Base-by-base conservation (phyloP, 2,888 invertebrate genomes). In the Euproctis similis region DNA sequence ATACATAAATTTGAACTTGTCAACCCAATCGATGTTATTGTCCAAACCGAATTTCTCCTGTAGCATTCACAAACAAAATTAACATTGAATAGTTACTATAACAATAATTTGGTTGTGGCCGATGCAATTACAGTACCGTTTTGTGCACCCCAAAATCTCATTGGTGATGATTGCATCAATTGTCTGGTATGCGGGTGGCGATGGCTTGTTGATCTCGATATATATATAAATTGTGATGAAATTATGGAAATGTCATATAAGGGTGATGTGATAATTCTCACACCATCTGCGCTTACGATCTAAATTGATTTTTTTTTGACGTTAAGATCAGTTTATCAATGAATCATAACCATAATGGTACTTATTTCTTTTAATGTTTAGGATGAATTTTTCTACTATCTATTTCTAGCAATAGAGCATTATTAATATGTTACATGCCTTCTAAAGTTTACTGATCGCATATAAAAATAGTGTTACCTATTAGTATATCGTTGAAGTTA, bases 161-260 rank as follows among this genome's bases (percentile, higher is more conserved):
- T 77, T 75, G 75, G 56, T 61, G 75, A 81, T 82, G 81, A 84
- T 82, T 82, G 80, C 78, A 69, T 71, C 82, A 84, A 84, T 84
- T 84, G 82, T 81, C 62, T 66, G 59, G 59, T 57, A 82, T 82
- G 82, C 82, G 82, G 82, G 78, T 50, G 77, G 56, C 60, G 71
- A 76, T 69, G 68, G 78, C 77, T 77, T 72, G 82, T 76, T 77
- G 72, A 67, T 70, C 67, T 62, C 58, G 55, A 66, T 68, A n/a
- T n/a, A n/a, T n/a, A n/a, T n/a, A 76, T 80, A 72, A 74, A 76
- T 73, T 69, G 62, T 69, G 62, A 72, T 68, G 59, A 62, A 63
- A 68, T 73, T 74, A 72, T 69, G 60, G 54, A 69, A 67, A 72
- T 62, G 45, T 53, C 57, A 55, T 43, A 49, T 50, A 38, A 45